Evolutionary conservation across 2,888 invertebrate species (phyloP).

Genomic region (Esperia sulphurella): DNA sequence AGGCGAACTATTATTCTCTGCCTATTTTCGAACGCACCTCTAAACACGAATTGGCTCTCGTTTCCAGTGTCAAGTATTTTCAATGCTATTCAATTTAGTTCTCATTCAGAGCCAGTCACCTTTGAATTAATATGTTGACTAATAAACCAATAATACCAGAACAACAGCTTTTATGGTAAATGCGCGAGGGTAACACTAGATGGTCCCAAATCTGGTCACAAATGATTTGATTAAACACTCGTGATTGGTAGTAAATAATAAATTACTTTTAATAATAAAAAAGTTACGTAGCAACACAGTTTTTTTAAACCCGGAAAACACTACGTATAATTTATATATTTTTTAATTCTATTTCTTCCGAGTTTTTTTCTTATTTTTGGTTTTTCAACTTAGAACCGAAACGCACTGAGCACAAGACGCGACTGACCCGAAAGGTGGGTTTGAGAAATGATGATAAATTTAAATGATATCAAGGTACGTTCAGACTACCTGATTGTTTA

Average conservation of each 20-base stretch:
- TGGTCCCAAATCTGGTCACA: too few relatives aligned
- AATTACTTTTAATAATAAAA: too few relatives aligned
- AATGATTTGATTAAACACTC: too few relatives aligned
- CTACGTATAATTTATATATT: not conserved
- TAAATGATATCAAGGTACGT: slow-evolving; percentile 27
- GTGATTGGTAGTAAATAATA: too few relatives aligned
- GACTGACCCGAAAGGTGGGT: slow-evolving; percentile 18
- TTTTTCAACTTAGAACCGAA: slow-evolving; percentile 3
- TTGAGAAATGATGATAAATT: slow-evolving; percentile 27
- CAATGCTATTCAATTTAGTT: not conserved
- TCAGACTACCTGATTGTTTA: slow-evolving; percentile 2
- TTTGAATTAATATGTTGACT: not conserved
- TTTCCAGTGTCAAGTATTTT: not conserved
- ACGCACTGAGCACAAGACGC: slow-evolving; percentile 10
- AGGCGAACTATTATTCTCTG: too few relatives aligned
- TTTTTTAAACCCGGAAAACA: too few relatives aligned
- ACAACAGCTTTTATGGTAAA: too few relatives aligned
- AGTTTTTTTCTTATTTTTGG: slow-evolving; percentile 5
- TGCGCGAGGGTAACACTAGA: too few relatives aligned
- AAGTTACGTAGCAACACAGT: too few relatives aligned
- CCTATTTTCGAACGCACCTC: slow-evolving; percentile 1
- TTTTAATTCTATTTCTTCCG: not conserved
- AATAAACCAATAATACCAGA: too few relatives aligned
- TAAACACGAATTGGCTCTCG: slow-evolving; percentile 22
- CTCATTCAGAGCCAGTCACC: not conserved